phyloP scores from a whole-genome alignment of 2,888 invertebrate genomes.

The Drosophila parthenogenetica region DNA sequence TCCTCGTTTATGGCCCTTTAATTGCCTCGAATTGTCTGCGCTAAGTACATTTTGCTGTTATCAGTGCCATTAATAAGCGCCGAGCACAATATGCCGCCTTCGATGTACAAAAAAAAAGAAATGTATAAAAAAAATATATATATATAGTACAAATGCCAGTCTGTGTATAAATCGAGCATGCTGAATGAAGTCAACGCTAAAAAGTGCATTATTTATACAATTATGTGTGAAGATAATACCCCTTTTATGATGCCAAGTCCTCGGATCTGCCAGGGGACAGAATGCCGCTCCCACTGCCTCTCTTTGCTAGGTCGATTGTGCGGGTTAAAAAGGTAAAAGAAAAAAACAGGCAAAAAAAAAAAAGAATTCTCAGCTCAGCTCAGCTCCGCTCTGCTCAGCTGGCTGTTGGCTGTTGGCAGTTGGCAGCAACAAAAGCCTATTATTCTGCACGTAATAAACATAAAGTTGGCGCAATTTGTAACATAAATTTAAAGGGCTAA shows the following conservation, averaged over 20 bases:
- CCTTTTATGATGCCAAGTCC: conserved; percentile 56
- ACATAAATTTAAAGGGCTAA: conserved; percentile 76
- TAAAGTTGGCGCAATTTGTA: conserved; percentile 79
- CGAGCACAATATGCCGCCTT: conserved; percentile 51
- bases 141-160: neutral
- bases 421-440: conserved; percentile 75
- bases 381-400: conserved; percentile 1
- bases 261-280: conserved; percentile 4
- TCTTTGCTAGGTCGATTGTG: neutral
- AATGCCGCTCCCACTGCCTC: neutral
- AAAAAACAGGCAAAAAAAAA: neutral
- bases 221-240: conserved; percentile 67
- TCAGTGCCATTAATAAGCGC: conserved; percentile 65
- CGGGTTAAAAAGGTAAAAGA: conserved; percentile 3
- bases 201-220: conserved; percentile 74
- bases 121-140: conserved; percentile 4
- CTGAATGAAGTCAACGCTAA: conserved; percentile 61
- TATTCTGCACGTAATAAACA: conserved; percentile 79
- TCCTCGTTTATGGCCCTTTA: conserved; percentile 59
- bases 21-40: conserved; percentile 61
- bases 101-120: conserved; percentile 35
- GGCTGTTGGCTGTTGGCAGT: conserved; percentile 45
- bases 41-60: conserved; percentile 67
- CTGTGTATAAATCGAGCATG: conserved; percentile 32
- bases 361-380: too few species aligned